These are phyloP conservation scores for Hypena proboscidalis DNA, from an alignment of 2,888 invertebrate species.

Conservation along the genomic window DNA sequence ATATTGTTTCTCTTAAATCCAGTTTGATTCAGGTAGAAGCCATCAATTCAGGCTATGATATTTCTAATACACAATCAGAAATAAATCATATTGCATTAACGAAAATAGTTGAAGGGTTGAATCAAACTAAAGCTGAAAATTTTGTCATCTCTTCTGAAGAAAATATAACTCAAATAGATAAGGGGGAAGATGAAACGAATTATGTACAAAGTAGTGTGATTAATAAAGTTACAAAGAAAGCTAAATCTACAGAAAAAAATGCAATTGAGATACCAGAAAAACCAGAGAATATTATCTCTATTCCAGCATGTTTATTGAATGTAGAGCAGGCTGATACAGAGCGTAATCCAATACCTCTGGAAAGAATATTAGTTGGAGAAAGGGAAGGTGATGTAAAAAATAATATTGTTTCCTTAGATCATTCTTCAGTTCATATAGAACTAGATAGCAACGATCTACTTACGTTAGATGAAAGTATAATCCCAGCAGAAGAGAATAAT, in stretches of 20 bases:
- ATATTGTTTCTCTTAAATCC: too few relatives aligned
- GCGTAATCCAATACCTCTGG: background rate
- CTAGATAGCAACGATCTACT: too few relatives aligned
- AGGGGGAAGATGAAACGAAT: too few relatives aligned
- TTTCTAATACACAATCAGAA: background rate
- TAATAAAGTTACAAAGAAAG: background rate
- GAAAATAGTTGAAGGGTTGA: background rate
- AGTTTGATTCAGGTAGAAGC: too few relatives aligned
- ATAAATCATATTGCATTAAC: background rate
- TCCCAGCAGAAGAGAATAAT: background rate
- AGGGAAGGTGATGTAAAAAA: constrained; percentile 2
- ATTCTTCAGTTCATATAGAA: too few relatives aligned
- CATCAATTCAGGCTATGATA: too few relatives aligned
- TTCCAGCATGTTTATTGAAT: too few relatives aligned
- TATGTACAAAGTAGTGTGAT: too few relatives aligned
- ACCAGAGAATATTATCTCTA: background rate
- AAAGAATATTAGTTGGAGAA: background rate
- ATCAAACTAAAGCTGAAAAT: background rate
- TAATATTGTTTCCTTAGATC: constrained; percentile 3
- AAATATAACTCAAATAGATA: background rate
- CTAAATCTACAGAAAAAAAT: background rate
- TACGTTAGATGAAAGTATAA: too few relatives aligned
- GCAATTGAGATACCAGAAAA: background rate
- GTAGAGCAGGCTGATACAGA: background rate
- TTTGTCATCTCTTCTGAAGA: background rate